These are phyloP conservation scores for Sebastes miniatus DNA, from an alignment of 2,797 vertebrate species.

Conservation along the genomic window DNA sequence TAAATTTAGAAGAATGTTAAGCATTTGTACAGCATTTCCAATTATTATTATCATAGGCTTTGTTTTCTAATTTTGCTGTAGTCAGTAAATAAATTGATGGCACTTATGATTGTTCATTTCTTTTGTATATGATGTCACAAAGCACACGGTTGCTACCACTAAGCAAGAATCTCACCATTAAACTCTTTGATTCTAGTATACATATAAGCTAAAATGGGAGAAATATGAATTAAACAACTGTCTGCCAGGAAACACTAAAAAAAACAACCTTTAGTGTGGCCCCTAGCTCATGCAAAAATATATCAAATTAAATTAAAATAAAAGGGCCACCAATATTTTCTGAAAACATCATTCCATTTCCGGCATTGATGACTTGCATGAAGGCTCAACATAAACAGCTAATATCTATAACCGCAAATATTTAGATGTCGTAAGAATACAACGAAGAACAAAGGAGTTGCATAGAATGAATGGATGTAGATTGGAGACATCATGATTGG, in stretches of 20 bases:
- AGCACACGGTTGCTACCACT: conserved; percentile 53
- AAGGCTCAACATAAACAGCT: conserved; percentile 45
- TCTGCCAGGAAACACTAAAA: conserved; percentile 39
- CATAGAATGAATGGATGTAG: conserved; percentile 84
- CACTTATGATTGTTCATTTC: conserved; percentile 14
- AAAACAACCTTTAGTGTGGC: conserved; percentile 19
- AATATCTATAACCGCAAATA: conserved; percentile 45
- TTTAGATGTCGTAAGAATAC: conserved; percentile 45
- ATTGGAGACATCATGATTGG: conserved; percentile 76
- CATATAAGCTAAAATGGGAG: conserved; percentile 34
- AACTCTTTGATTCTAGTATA: conserved; percentile 29
- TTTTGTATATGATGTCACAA: conserved; percentile 39
- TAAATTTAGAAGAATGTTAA: conserved; percentile 25
- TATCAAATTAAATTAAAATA: background rate
- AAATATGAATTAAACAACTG: conserved; percentile 15
- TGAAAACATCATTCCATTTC: conserved; percentile 39
- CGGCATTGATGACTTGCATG: conserved; percentile 39
- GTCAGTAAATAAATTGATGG: conserved; percentile 5
- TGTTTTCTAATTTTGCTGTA: conserved; percentile 21
- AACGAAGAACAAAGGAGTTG: conserved; percentile 74
- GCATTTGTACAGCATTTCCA: conserved; percentile 50
- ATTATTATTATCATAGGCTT: conserved; percentile 12
- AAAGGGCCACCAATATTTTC: conserved; percentile 45
- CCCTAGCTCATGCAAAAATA: conserved; percentile 59
- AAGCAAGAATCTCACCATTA: conserved; percentile 32